Percentiles rank a stretch among this genome's conserved stretches.
Evolutionary conservation across 1,140 invertebrate species (phyloP).

Genomic region (Drosophila athabasca): DNA sequence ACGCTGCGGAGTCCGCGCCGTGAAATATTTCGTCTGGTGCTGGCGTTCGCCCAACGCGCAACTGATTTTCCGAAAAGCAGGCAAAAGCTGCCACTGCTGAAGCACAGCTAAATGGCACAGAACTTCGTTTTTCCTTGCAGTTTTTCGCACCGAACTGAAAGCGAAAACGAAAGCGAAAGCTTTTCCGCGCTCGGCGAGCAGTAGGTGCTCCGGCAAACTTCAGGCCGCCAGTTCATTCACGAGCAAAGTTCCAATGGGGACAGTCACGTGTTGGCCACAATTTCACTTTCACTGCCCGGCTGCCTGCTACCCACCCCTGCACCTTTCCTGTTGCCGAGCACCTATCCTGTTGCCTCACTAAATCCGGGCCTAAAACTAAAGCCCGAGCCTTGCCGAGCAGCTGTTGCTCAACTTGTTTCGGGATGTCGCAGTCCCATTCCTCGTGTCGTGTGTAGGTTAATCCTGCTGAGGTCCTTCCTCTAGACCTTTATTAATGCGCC

Average conservation of each 20-base stretch:
- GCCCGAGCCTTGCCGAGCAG: constrained; percentile 40
- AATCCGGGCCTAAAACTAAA: constrained; percentile 41
- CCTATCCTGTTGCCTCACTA: constrained; percentile 5
- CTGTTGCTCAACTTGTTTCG: constrained; percentile 39
- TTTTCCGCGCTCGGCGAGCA: constrained; percentile 22
- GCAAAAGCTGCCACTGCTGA: constrained; percentile 45
- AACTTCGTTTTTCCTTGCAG: constrained; percentile 52
- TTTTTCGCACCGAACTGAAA: constrained; percentile 36
- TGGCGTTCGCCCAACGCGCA: constrained; percentile 68
- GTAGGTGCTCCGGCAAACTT: constrained; percentile 7
- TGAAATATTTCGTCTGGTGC: constrained; percentile 40
- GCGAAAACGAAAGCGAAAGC: constrained; percentile 58
- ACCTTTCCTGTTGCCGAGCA: background rate
- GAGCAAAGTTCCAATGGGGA: constrained; percentile 40
- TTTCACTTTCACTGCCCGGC: constrained; percentile 42
- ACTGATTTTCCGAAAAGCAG: constrained; percentile 60
- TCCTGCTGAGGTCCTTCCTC: constrained; percentile 10
- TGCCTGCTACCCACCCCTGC: too few relatives aligned
- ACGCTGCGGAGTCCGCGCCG: constrained; percentile 38
- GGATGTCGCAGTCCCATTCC: background rate
- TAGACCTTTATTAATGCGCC: constrained; percentile 17
- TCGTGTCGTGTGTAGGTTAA: constrained; percentile 8
- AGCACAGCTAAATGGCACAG: background rate
- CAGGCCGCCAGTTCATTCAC: constrained; percentile 52
- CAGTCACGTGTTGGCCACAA: constrained; percentile 44